Base-by-base conservation (phyloP, 2,797 vertebrate genomes). In the Scarus forsteni region DNA sequence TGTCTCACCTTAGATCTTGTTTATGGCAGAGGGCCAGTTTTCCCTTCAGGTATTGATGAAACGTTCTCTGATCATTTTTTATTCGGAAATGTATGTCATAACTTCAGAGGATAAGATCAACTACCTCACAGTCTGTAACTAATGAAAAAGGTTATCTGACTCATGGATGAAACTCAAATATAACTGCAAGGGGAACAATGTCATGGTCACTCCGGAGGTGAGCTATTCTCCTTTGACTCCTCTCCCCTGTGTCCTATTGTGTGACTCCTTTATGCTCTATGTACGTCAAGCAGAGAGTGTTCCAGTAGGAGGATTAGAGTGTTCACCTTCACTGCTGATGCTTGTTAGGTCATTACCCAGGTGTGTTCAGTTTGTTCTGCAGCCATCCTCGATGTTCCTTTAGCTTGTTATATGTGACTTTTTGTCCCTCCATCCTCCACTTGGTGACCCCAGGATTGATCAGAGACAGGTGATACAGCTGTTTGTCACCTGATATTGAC, bases 391-490 rank as follows among this genome's bases (percentile, higher is more conserved):
- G 3, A 11, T 40, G 18, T 57, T 44, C 6, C 16, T 38, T 45
- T n/a, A 14, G 46, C 49, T 56, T 55, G 56, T 72, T 70, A 77
- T 67, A 56, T 49, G 39, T 55, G 8, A 13, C 40, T 44, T 13
- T 36, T 53, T 56, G 50, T 60, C 59, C 61, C 49, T 73, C 49
- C 44, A 57, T 62, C 61, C 73, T 65, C 43, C 15, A 59, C 42
- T 46, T 42, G 5, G 42, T 60, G 27, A 79, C 61, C 56, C 55
- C 14, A 50, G 42, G 43, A 70, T 70, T 10, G n/a, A 77, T 74
- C 59, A 18, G 14, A 48, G 69, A 66, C 50, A 38, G 40, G 15
- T 39, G 18, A 64, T 16, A 57, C 59, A 12, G 39, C 52, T 53
- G 60, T 7, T 13, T 49, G 42, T 56, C 65, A 65, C 70, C 42